These are phyloP conservation scores for Microctonus hyperodae DNA, from an alignment of 2,888 invertebrate species.

Conservation along the genomic window DNA sequence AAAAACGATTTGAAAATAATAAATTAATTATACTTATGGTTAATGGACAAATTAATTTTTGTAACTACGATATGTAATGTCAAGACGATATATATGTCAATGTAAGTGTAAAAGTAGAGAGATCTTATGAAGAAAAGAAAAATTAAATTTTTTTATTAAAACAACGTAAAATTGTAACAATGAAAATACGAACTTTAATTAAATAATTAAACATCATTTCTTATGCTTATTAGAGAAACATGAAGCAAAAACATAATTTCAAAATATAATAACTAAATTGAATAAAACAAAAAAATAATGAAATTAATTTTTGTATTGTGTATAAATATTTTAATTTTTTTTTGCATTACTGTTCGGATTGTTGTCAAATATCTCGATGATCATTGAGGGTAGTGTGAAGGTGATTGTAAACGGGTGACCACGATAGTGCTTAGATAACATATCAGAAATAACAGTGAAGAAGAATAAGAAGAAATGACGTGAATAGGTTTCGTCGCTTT, in stretches of 20 bases:
- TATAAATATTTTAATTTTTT: neutral
- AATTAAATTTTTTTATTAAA: too few relatives aligned
- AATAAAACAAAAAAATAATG: neutral
- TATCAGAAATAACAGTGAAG: slow-evolving; percentile 29
- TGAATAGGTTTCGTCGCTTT: neutral
- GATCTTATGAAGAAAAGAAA: too few relatives aligned
- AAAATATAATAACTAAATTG: neutral
- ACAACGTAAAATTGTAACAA: too few relatives aligned
- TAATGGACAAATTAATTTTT: too few relatives aligned
- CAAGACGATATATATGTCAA: too few relatives aligned
- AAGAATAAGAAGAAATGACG: slow-evolving; percentile 24
- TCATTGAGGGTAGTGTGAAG: neutral
- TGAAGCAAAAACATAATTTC: neutral
- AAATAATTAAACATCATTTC: too few relatives aligned
- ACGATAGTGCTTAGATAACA: neutral
- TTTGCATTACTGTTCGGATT: neutral
- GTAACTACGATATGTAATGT: too few relatives aligned
- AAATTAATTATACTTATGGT: neutral
- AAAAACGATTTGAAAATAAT: neutral
- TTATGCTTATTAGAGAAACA: too few relatives aligned
- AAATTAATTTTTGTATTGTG: too few relatives aligned
- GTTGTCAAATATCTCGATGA: neutral
- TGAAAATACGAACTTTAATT: too few relatives aligned
- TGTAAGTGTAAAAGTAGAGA: too few relatives aligned
- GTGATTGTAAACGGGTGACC: neutral